Conservation (phyloP, 1,140 invertebrate genomes). For the Maconellicoccus hirsutus region DNA sequence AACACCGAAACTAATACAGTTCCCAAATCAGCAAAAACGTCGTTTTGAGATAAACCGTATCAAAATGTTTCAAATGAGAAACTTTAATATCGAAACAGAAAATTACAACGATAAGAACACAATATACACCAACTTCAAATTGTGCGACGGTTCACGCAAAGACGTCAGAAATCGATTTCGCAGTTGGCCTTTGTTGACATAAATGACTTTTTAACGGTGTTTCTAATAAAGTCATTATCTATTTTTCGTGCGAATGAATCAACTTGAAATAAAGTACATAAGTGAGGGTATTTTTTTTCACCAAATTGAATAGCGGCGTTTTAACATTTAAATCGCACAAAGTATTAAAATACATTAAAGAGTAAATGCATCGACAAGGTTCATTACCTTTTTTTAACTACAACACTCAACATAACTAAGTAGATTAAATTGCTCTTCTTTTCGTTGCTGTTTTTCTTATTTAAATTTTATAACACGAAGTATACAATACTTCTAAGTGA, state of each 20-base stretch:
- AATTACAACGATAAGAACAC: not conserved
- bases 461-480: too few species aligned
- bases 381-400: too few species aligned
- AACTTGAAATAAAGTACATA: too few species aligned
- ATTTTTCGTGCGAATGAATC: not conserved
- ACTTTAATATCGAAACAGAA: not conserved
- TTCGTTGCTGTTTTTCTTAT: too few species aligned
- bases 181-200: slow-evolving; percentile 3
- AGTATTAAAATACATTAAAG: too few species aligned
- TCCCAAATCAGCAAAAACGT: not conserved
- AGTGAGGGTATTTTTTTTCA: too few species aligned
- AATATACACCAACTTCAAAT: not conserved
- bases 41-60: not conserved
- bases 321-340: too few species aligned
- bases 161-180: not conserved
- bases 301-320: too few species aligned
- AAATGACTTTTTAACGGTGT: not conserved
- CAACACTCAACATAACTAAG: too few species aligned
- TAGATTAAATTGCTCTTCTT: too few species aligned
- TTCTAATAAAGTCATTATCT: not conserved
- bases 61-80: not conserved
- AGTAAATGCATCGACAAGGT: too few species aligned
- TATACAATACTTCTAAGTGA: too few species aligned
- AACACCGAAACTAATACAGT: not conserved
- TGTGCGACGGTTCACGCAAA: not conserved